Evolutionary conservation across 1,140 invertebrate genomes (phyloP).

Genomic region (Magallana ariakensis): DNA sequence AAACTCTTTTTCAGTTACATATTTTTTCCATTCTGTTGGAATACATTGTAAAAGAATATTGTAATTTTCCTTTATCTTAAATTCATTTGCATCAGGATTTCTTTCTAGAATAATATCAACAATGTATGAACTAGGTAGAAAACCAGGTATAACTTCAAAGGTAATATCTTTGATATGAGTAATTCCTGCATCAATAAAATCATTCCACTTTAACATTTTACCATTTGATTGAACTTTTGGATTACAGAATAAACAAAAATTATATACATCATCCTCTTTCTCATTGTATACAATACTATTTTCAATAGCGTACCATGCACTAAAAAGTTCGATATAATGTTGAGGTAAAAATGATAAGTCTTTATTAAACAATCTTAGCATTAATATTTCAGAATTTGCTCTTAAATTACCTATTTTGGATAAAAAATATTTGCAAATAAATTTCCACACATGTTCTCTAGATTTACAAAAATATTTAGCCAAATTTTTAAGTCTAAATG

Average conservation of each 20-base stretch:
- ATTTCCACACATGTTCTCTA: background rate
- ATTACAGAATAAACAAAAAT: background rate
- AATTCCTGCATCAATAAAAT: background rate
- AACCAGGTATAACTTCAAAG: background rate
- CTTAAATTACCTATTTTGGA: background rate
- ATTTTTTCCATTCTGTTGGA: background rate
- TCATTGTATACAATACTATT: background rate
- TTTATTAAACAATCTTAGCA: too few relatives aligned
- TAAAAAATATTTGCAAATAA: background rate
- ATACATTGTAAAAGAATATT: background rate
- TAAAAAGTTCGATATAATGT: background rate
- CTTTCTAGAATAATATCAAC: background rate
- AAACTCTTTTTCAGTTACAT: too few relatives aligned
- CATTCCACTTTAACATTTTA: too few relatives aligned
- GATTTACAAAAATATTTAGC: background rate
- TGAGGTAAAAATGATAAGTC: background rate
- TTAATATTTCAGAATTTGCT: too few relatives aligned
- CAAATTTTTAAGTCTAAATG: background rate
- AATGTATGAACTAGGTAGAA: background rate
- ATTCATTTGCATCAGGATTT: background rate
- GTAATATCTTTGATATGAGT: background rate
- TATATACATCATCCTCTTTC: background rate
- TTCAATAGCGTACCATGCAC: background rate
- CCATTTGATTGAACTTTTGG: background rate
- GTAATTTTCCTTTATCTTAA: background rate